These are phyloP conservation scores for Pogonocichla stellata DNA, from an alignment of 2,113 vertebrate species.

Conservation along the genomic window DNA sequence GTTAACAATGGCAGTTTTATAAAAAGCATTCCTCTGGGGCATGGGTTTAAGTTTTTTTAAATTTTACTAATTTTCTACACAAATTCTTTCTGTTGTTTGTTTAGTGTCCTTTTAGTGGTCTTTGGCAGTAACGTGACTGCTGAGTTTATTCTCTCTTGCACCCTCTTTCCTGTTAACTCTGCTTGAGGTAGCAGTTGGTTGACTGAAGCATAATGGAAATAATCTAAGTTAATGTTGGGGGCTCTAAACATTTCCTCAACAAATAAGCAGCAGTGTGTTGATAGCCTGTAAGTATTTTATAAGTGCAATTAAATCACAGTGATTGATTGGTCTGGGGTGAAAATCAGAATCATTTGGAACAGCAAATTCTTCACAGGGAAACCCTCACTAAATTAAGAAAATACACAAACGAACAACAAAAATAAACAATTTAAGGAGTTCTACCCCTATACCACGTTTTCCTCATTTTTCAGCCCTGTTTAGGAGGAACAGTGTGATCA, in stretches of 20 bases:
- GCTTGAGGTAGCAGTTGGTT: conserved; percentile 4
- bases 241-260: conserved; percentile 42
- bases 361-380: not conserved
- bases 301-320: conserved; percentile 61
- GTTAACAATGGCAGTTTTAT: not conserved
- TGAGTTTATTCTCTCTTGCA: not conserved
- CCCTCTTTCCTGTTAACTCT: conserved; percentile 3
- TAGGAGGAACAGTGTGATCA: not conserved
- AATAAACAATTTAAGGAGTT: conserved; percentile 8
- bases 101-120: conserved; percentile 17
- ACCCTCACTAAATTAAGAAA: conserved; percentile 39
- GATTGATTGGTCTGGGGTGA: conserved; percentile 45
- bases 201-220: conserved; percentile 15
- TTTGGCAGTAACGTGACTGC: not conserved
- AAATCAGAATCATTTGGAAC: conserved; percentile 39
- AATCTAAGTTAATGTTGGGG: conserved; percentile 41
- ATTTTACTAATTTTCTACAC: conserved; percentile 10
- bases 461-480: not conserved
- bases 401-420: not conserved
- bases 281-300: conserved; percentile 58
- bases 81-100: conserved; percentile 20
- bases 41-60: not conserved
- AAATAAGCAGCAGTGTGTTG: conserved; percentile 48
- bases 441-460: not conserved
- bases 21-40: not conserved